Percentiles rank a stretch among this genome's conserved stretches.
Conservation (phyloP, 2,888 invertebrate species). For the Embidobia sp. region DNA sequence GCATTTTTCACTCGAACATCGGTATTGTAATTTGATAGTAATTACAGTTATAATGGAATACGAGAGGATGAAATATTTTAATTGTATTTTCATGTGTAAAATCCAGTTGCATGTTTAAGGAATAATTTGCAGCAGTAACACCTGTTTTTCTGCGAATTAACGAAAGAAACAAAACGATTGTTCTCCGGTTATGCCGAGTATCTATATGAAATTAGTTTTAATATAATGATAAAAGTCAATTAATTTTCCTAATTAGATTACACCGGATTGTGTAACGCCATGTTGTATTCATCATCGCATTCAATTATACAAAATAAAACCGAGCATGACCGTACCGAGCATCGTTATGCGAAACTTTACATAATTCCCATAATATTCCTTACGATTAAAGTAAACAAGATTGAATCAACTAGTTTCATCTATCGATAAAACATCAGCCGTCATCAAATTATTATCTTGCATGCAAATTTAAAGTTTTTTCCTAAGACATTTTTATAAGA, state of each 20-base stretch:
- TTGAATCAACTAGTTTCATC: background rate
- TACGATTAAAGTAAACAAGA: constrained; percentile 20
- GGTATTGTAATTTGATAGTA: too few relatives aligned
- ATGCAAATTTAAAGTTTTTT: too few relatives aligned
- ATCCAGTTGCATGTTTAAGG: background rate
- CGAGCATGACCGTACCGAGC: constrained; percentile 32
- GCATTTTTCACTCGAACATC: too few relatives aligned
- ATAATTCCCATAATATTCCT: constrained; percentile 27
- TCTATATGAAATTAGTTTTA: constrained; percentile 19
- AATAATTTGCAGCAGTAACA: constrained; percentile 18
- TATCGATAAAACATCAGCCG: background rate
- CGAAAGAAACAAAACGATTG: constrained; percentile 25
- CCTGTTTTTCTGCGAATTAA: constrained; percentile 20
- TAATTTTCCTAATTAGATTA: constrained; percentile 57
- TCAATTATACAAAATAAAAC: constrained; percentile 54
- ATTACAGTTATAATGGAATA: too few relatives aligned
- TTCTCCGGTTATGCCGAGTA: constrained; percentile 9
- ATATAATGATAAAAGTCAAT: constrained; percentile 45
- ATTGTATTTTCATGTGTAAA: background rate
- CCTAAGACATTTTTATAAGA: too few relatives aligned
- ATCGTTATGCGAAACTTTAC: constrained; percentile 23
- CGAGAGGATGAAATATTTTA: too few relatives aligned
- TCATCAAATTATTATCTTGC: too few relatives aligned
- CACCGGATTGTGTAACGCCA: constrained; percentile 35
- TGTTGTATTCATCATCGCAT: constrained; percentile 30